A percentile compares a stretch with the other conserved stretches of the same genome.
Evolutionary conservation across 2,797 vertebrate species (phyloP).

Genomic region (Balearica regulorum): DNA sequence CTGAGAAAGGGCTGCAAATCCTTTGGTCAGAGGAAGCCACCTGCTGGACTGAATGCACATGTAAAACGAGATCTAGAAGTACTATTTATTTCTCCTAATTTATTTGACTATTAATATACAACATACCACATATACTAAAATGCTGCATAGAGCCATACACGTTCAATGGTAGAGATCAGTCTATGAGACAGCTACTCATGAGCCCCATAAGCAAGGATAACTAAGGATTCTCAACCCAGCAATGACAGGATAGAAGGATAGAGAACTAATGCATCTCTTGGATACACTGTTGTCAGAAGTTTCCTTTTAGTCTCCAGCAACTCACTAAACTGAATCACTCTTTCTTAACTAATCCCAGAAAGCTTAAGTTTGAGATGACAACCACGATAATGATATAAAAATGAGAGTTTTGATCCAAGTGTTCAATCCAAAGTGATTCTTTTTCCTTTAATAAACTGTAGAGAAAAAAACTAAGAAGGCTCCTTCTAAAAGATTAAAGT

Average conservation of each 20-base stretch:
- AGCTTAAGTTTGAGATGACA: not conserved
- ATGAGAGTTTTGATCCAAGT: not conserved
- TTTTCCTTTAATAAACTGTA: not conserved
- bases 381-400: not conserved
- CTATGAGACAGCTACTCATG: not conserved
- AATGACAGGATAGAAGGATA: fast-evolving
- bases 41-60: constrained; percentile 21
- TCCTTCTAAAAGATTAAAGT: not conserved
- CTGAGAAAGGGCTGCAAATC: not conserved
- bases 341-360: not conserved
- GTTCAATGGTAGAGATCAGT: not conserved
- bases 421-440: not conserved
- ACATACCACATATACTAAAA: not conserved
- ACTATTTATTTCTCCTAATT: not conserved
- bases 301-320: not conserved
- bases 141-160: not conserved
- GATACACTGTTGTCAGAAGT: not conserved
- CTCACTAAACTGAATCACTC: not conserved
- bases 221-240: not conserved
- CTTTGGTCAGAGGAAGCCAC: constrained; percentile 4
- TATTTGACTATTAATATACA: not conserved
- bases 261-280: not conserved
- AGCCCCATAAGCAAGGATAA: not conserved
- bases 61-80: not conserved
- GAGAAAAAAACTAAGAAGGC: not conserved